Evolutionary conservation across 2,888 invertebrate genomes (phyloP), one percentile per base, ranked within the genome.

Genomic region (Folsomia candida): DNA sequence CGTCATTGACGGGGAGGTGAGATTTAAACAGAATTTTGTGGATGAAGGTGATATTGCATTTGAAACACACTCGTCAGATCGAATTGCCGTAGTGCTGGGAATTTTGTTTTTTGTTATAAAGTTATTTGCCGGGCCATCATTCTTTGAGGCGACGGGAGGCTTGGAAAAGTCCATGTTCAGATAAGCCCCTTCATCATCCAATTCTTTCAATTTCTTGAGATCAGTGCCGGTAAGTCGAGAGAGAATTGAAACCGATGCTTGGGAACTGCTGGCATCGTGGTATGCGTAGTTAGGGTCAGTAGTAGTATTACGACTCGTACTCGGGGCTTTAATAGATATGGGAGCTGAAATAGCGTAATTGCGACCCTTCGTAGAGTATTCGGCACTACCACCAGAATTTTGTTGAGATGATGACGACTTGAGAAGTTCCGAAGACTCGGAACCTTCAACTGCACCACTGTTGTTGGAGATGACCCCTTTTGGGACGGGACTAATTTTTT

Each of bases 141-240:
- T 14, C 37, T 37, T 14, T 9, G 14, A 9, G 4, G 4, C 14
- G 9, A 25, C 25, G 14, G 67, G 37, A 6, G 51, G 62, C 18
- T 62, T 67, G 1, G 71, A 61, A 29, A 79, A 77, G 62, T 79
- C 77, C 79, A 79, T 79, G 57, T 77, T 73, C 60, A 77, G 69
- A 64, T 78, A 78, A 63, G 78, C 76, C 65, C 78, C 79, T 11
- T 72, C 78, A 62, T 76, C 73, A 67, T 78, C 78, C 28, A 77
- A 69, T 68, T 79, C 75, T 63, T 78, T 78, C 3, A 78, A 63
- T 60, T 78, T 72, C n/a, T 78, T 79, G 77, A 79, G 77, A 77
- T 78, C 79, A 69, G 77, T 74, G n/a, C 79, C 76, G 4, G 78
- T 78, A 71, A 79, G 74, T 67, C 76, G 72, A 2, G 76, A 74